Conservation (phyloP, 2,113 vertebrate species). For the Sinocyclocheilus maitianheensis region DNA sequence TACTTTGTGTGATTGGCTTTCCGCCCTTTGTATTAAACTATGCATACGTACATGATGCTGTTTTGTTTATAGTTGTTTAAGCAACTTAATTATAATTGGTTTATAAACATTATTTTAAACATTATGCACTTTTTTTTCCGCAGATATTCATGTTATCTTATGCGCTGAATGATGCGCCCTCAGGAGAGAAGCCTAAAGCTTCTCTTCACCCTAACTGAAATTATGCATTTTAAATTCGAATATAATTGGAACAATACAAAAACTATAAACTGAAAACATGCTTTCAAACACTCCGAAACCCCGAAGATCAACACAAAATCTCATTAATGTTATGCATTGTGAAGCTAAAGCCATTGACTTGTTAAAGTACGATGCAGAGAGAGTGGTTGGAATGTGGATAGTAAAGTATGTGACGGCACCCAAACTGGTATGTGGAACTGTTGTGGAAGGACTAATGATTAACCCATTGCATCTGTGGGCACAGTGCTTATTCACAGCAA, state of each 20-base stretch:
- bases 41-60: too few species aligned
- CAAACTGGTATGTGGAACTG: slow-evolving; percentile 34
- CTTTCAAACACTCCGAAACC: neutral
- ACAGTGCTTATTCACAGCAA: neutral
- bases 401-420: slow-evolving; percentile 2
- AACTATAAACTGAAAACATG: neutral
- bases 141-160: too few species aligned
- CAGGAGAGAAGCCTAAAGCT: too few species aligned
- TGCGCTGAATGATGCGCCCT: too few species aligned
- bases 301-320: neutral
- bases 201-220: too few species aligned
- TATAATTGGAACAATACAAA: neutral
- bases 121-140: too few species aligned
- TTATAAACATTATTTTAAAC: too few species aligned
- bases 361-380: neutral
- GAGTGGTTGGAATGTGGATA: neutral
- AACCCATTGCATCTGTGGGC: slow-evolving; percentile 26
- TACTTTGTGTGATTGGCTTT: too few species aligned
- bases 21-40: too few species aligned
- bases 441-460: slow-evolving; percentile 44
- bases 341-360: neutral
- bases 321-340: neutral
- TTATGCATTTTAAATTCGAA: too few species aligned
- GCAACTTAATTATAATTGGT: too few species aligned
- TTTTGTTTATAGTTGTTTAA: too few species aligned